Evolutionary conservation across 2,797 vertebrate genomes (phyloP).

Genomic region (Sylvilagus floridanus): DNA sequence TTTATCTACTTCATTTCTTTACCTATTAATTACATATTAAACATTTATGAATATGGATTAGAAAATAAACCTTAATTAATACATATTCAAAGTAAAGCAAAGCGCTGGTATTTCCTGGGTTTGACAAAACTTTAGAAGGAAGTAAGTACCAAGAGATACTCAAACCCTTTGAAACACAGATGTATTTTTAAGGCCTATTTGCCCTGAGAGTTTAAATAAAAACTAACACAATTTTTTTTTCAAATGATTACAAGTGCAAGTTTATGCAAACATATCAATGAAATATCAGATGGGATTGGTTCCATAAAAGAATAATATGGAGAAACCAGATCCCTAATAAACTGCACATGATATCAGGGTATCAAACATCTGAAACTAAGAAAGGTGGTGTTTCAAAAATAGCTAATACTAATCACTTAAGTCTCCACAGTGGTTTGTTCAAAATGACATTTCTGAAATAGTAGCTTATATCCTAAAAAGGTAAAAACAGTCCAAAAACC

Average conservation of each 20-base stretch:
- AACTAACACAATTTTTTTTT: not conserved
- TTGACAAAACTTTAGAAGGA: not conserved
- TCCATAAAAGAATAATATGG: not conserved
- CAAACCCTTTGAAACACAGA: not conserved
- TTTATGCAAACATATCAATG: conserved; percentile 7
- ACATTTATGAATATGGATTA: conserved; percentile 35
- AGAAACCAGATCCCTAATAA: conserved; percentile 11
- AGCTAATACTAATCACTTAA: conserved; percentile 18
- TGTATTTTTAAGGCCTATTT: conserved; percentile 11
- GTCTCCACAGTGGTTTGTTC: not conserved
- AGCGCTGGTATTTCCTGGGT: not conserved
- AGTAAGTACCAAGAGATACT: not conserved
- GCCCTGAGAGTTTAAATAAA: not conserved
- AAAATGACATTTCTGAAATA: conserved; percentile 43
- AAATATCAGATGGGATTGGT: not conserved
- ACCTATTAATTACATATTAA: conserved; percentile 10
- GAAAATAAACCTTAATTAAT: conserved; percentile 25
- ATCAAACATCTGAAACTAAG: conserved; percentile 5
- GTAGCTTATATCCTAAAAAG: not conserved
- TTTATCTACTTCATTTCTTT: conserved; percentile 36
- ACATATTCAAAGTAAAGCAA: not conserved
- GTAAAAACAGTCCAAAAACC: not conserved
- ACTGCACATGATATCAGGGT: not conserved
- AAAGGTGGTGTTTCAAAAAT: conserved; percentile 27
- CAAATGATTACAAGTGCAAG: not conserved